A percentile compares a stretch with the other conserved stretches of the same genome.
Evolutionary conservation across 2,797 vertebrate species (phyloP).

Genomic region (Eulemur coronatus): DNA sequence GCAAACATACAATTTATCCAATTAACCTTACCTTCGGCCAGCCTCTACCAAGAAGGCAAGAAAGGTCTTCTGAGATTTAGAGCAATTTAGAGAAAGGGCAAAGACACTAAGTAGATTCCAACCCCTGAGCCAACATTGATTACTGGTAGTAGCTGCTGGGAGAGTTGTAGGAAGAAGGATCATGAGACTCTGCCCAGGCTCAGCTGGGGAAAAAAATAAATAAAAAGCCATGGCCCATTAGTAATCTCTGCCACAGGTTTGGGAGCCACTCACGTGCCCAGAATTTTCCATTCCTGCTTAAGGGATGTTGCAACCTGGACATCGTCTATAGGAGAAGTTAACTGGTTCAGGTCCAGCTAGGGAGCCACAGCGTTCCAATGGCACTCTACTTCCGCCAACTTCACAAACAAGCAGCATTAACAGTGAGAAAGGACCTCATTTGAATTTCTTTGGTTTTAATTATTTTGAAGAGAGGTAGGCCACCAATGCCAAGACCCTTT

Average conservation of each 20-base stretch:
- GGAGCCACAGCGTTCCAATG: background rate
- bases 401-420: constrained; percentile 54
- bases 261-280: background rate
- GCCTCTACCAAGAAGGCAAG: background rate
- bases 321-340: background rate
- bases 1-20: background rate
- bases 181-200: background rate
- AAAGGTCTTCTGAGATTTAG: background rate
- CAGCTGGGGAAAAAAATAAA: accelerated
- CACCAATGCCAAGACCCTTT: constrained; percentile 55
- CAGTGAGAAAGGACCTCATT: constrained; percentile 51
- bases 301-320: background rate
- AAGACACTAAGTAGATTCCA: constrained; percentile 2
- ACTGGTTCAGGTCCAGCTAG: background rate
- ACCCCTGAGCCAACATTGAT: background rate
- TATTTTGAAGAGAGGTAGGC: constrained; percentile 62
- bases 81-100: background rate
- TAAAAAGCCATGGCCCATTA: background rate
- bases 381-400: constrained; percentile 2
- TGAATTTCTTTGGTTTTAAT: constrained; percentile 74
- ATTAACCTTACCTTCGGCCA: background rate
- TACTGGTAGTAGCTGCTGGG: background rate
- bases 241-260: background rate
- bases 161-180: background rate
- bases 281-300: background rate